Conservation (phyloP, 2,888 invertebrate species). For the Willowsia nigromaculata region DNA sequence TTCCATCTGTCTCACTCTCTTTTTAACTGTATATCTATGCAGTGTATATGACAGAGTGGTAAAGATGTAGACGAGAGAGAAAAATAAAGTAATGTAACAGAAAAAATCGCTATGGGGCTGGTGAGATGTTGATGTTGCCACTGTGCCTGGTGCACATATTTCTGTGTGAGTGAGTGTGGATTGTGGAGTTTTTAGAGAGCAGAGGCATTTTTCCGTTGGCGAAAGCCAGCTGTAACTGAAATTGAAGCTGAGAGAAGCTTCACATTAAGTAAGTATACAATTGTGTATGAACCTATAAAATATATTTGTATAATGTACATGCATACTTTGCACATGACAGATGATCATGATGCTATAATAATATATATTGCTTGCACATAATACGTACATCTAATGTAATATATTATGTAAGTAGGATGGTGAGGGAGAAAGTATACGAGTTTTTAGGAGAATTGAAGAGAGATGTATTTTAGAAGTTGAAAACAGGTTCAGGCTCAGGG, state of each 20-base stretch:
- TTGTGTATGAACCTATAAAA: no score
- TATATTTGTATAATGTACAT: background rate
- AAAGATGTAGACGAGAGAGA: background rate
- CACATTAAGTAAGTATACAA: no score
- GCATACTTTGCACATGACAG: slow-evolving; percentile 11
- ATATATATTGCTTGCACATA: background rate
- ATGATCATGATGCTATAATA: slow-evolving; percentile 12
- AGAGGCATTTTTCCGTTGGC: slow-evolving; percentile 2
- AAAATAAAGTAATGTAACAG: slow-evolving; percentile 18
- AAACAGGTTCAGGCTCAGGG: slow-evolving; percentile 16
- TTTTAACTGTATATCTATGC: background rate
- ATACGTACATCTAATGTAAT: background rate
- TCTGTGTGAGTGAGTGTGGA: slow-evolving; percentile 10
- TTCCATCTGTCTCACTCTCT: slow-evolving; percentile 58
- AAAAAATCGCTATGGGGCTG: slow-evolving; percentile 12
- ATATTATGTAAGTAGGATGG: background rate
- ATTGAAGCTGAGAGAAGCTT: slow-evolving; percentile 3
- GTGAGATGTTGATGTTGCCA: background rate
- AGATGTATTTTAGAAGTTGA: slow-evolving; percentile 45
- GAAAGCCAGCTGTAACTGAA: slow-evolving; percentile 55
- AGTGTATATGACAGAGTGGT: background rate
- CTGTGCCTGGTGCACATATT: background rate
- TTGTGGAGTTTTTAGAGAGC: slow-evolving; percentile 16
- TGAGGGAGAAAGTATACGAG: background rate
- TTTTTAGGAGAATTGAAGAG: slow-evolving; percentile 10